These are phyloP conservation scores for Lethrus apterus DNA, from an alignment of 1,140 invertebrate genomes.

Conservation along the genomic window DNA sequence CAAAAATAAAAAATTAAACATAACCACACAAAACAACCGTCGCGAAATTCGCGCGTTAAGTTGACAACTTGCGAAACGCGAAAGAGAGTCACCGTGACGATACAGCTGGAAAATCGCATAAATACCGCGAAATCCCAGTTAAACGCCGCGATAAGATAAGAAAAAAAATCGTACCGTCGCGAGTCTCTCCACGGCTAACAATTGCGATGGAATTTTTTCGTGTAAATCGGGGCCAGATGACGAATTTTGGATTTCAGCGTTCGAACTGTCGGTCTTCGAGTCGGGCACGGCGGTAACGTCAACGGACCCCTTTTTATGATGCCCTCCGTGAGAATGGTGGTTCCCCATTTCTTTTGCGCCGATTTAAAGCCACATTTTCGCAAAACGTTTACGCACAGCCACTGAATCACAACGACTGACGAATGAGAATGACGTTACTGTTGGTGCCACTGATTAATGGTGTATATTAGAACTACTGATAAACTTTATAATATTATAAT, in stretches of 20 bases:
- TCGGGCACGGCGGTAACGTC: not conserved
- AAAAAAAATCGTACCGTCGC: slow-evolving; percentile 10
- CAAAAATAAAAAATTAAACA: slow-evolving; percentile 29
- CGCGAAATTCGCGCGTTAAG: not conserved
- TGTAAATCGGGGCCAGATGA: slow-evolving; percentile 6
- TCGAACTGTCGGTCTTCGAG: not conserved
- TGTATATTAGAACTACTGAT: no score
- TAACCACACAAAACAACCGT: not conserved
- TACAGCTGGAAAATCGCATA: not conserved
- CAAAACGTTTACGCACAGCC: slow-evolving; percentile 1
- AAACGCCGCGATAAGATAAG: slow-evolving; percentile 4
- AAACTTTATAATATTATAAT: no score
- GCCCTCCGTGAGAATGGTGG: slow-evolving; percentile 5
- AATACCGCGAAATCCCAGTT: not conserved
- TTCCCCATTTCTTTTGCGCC: slow-evolving; percentile 1
- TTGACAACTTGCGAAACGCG: not conserved
- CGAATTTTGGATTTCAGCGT: not conserved
- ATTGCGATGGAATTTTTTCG: slow-evolving; percentile 1
- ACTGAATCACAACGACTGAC: no score
- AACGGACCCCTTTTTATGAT: not conserved
- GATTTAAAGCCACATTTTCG: slow-evolving; percentile 9
- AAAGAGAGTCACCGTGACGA: not conserved
- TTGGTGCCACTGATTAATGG: no score
- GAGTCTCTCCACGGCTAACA: slow-evolving; percentile 8
- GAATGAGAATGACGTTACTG: slow-evolving; percentile 8